Evolutionary conservation across 2,113 vertebrate species (phyloP), one percentile per base, ranked within the genome.

Genomic region (Pachypanchax playfairii): DNA sequence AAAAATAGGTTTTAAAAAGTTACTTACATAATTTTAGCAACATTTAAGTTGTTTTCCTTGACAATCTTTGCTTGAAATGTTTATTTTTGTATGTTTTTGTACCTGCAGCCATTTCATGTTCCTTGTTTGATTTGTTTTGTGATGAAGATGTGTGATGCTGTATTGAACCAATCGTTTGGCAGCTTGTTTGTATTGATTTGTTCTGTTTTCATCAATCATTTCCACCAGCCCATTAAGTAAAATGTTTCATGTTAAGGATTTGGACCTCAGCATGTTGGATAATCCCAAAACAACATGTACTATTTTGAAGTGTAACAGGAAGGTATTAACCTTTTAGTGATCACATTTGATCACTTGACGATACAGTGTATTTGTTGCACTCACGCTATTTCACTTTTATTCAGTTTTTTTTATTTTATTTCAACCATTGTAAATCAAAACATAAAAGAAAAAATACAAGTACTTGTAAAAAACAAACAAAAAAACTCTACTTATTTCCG

Each of bases 111-210:
- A 55, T 51, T 61, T 17, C 12, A 42, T 42, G 55, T 35, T 47
- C 3, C 25, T 49, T 21, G 41, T 52, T 67, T 1, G 9, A 38
- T 39, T 35, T 60, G 31, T 41, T 44, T 8, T 39, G 20, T 50
- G 33, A 38, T 26, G 48, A 22, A 53, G 29, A 50, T 46, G 42
- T 47, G 36, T 11, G 9, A 2, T 5, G 24, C 25, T 17, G 18
- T 35, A 57, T 29, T 41, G 39, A 59, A 24, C 42, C 33, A 20
- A n/a, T 41, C 42, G 31, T 60, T 65, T 58, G 31, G 50, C 6
- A 15, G 14, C 36, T 8, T 25, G 26, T 69, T 73, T 52, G 18
- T 31, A 78, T 36, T 77, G 63, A 73, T 75, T 71, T 25, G 14
- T 38, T 50, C 47, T 18, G 66, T 64, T 65, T 46, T 33, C 42